Evolutionary conservation across 2,797 vertebrate species (phyloP).

Genomic region (Amblyraja radiata): DNA sequence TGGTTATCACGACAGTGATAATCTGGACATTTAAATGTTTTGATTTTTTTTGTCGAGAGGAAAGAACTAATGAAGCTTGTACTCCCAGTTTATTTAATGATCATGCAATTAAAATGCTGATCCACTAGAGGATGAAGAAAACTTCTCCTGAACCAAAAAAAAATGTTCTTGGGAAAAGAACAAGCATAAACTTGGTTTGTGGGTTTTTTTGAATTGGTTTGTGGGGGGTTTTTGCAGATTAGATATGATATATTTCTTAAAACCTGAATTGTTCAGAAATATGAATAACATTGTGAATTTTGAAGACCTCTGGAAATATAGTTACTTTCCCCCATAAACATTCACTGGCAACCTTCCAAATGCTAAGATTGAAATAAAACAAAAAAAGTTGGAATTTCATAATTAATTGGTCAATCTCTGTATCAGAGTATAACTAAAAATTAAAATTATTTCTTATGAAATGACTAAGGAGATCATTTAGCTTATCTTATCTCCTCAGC

Average conservation of each 20-base stretch:
- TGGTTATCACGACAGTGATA: slow-evolving; percentile 53
- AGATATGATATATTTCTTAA: slow-evolving; percentile 41
- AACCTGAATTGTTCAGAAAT: not conserved
- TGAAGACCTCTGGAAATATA: not conserved
- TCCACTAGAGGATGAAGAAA: slow-evolving; percentile 51
- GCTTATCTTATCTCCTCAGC: not conserved
- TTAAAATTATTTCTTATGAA: too few species aligned
- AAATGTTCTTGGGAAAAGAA: slow-evolving; percentile 46
- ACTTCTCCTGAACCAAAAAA: slow-evolving; percentile 48
- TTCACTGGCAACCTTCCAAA: not conserved
- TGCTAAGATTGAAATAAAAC: not conserved
- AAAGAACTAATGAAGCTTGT: slow-evolving; percentile 49
- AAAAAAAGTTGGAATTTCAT: not conserved
- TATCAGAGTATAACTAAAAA: not conserved
- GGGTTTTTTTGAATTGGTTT: slow-evolving; percentile 51
- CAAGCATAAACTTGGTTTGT: slow-evolving; percentile 53
- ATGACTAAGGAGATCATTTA: not conserved
- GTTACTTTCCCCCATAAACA: not conserved
- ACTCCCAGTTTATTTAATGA: slow-evolving; percentile 59
- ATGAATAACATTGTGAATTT: not conserved
- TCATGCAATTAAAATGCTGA: slow-evolving; percentile 60
- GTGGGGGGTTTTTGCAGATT: slow-evolving; percentile 46
- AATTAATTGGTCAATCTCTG: not conserved
- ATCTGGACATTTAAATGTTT: slow-evolving; percentile 61
- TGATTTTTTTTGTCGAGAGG: slow-evolving; percentile 55